Percentiles rank a stretch among this genome's conserved stretches.
phyloP scores from a whole-genome alignment of 2,888 invertebrate species.

The Melipona bicolor region DNA sequence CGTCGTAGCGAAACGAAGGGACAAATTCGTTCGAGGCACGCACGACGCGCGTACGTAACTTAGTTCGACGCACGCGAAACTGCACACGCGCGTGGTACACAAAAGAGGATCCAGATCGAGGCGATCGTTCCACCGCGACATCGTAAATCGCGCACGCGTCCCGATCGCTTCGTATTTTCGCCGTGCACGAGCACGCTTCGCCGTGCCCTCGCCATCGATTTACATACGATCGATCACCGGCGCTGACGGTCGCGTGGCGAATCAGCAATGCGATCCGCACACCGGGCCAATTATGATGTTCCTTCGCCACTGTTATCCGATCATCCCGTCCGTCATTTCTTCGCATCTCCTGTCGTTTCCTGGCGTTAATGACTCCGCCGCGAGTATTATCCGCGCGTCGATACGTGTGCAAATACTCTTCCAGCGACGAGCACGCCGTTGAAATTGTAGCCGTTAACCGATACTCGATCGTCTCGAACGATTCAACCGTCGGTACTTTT shows the following conservation, averaged over 20 bases:
- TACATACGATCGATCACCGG: conserved; percentile 51
- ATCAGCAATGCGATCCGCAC: conserved; percentile 30
- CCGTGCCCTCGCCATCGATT: conserved; percentile 41
- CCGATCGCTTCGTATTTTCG: conserved; percentile 10
- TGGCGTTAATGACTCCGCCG: conserved; percentile 36
- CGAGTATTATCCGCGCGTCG: conserved; percentile 33
- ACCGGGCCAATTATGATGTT: conserved; percentile 67
- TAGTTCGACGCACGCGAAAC: background rate
- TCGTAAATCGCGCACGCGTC: conserved; percentile 26
- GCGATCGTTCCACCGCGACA: background rate
- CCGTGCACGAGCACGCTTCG: conserved; percentile 27
- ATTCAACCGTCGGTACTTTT: background rate
- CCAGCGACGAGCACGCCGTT: conserved; percentile 14
- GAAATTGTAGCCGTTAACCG: conserved; percentile 8
- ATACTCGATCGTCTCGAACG: background rate
- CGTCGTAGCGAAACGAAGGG: background rate
- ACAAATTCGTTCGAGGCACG: background rate
- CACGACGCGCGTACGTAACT: background rate
- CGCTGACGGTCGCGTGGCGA: conserved; percentile 28
- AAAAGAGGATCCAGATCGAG: background rate
- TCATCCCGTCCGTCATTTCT: conserved; percentile 58
- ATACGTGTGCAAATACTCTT: conserved; percentile 39
- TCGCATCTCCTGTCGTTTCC: conserved; percentile 1
- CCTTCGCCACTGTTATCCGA: conserved; percentile 63
- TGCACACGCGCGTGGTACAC: too few relatives aligned